Base-by-base conservation (phyloP, 2,113 vertebrate species). In the Fulmarus glacialis region DNA sequence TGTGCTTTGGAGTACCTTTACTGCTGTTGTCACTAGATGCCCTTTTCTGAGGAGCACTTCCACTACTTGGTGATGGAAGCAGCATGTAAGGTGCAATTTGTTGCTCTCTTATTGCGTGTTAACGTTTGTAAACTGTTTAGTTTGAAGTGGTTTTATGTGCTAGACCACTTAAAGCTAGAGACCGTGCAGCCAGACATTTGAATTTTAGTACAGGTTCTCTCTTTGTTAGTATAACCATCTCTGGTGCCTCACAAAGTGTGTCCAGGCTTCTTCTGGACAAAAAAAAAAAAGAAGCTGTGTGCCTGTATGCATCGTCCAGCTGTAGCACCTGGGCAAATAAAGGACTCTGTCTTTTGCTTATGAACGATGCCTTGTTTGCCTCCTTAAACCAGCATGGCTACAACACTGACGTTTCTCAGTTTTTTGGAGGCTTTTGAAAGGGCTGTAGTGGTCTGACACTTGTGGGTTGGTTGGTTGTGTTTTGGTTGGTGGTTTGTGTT, bases 91-190 rank as follows among this genome's bases (percentile, higher is more conserved):
- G 29, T 77, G 40, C 26, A 56, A 2, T 77, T 92, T 3, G 2
- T 66, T 72, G 26, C 18, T 64, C 11, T 73, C 22, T 23, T 18
- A 7, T 3, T 92, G 63, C 17, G 42, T 30, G 21, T 40, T 75
- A 43, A 47, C 2, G 2, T 68, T 73, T 0, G 0, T 38, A 27
- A 53, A 21, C 17, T 1, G 0, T 87, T 53, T 42, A 48, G 14
- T 92, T 90, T 11, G 18, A 82, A 55, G 8, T 72, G 9, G 5
- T 82, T 64, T 48, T 82, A 15, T 8, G 9, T 85, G n/a, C 26
- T 77, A 43, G 66, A 47, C 11, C 21, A 45, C 32, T 40, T 66
- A 23, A 87, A 89, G 40, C 58, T 87, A 66, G 50, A 87, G 55
- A 38, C 23, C 0, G 1, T 43, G n/a, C 3, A 5, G 43, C 16